These are phyloP conservation scores for Trichomalopsis sarcophagae DNA, from an alignment of 1,140 invertebrate species.

Conservation along the genomic window DNA sequence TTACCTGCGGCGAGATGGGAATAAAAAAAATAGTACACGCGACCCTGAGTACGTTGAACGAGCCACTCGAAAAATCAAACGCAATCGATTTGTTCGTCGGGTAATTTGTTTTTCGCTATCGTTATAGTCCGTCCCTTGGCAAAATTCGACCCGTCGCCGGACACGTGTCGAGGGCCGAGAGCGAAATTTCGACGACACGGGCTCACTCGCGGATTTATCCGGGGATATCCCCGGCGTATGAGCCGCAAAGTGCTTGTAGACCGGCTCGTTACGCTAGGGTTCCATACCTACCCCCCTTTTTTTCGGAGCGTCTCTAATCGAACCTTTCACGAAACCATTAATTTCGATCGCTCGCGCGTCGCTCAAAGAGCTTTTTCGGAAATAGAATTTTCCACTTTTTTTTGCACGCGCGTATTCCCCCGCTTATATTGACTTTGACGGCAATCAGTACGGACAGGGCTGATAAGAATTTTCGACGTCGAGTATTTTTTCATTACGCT, in stretches of 20 bases:
- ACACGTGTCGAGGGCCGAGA: neutral
- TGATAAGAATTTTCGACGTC: too few species aligned
- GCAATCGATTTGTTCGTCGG: neutral
- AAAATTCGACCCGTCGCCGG: neutral
- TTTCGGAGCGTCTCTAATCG: neutral
- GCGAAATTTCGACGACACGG: too few species aligned
- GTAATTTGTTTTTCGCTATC: neutral
- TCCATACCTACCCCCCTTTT: neutral
- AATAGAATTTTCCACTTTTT: neutral
- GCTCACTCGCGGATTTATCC: neutral
- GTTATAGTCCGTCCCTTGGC: neutral
- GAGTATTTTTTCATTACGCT: neutral
- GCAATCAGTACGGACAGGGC: neutral
- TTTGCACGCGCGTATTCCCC: too few species aligned
- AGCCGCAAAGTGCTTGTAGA: neutral
- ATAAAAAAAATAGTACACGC: too few species aligned
- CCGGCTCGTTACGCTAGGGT: too few species aligned
- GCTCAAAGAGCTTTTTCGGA: neutral
- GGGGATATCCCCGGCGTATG: neutral
- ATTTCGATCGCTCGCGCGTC: too few species aligned
- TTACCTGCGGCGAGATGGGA: too few species aligned
- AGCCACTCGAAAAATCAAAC: neutral
- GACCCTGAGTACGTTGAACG: neutral
- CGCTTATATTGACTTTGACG: neutral
- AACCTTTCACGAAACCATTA: neutral